Evolutionary conservation across 2,113 vertebrate species (phyloP), one percentile per base, ranked within the genome.

Genomic region (Eulacestoma nigropectus): DNA sequence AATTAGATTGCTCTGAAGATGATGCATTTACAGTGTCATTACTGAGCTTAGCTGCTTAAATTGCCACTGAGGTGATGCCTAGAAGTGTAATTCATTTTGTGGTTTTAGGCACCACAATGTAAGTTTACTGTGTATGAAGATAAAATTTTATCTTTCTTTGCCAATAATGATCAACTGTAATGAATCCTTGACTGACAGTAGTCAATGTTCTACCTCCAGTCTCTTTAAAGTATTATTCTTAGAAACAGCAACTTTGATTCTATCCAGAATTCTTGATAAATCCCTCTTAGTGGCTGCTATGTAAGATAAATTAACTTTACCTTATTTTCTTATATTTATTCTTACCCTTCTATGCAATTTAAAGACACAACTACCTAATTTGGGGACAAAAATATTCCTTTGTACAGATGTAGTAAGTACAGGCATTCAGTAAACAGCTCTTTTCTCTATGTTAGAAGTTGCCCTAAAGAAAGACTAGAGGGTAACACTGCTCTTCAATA

Each of bases 61-160:
- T 76, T 92, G 85, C 35, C 87, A 88, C 75, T 69, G 47, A 95
- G 89, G 89, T 94, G 72, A 88, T 92, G 59, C 53, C 46, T 86
- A 57, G 90, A 77, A 86, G 42, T 93, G 85, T 88, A 93, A 96
- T 90, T 90, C 76, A 84, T 92, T 95, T 92, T 77, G 68, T 47
- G 68, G 47, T 74, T 96, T 94, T 89, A 84, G 79, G 79, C 47
- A 70, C 44, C 2, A 11, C 50, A 42, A n/a, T 92, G 89, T 92
- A 72, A 90, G 72, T 93, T 94, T 88, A 88, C 63, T 62, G 75
- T 67, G 50, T 72, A 74, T 81, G 83, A 92, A 89, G 89, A 90
- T 84, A 96, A 95, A 93, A 89, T 95, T 83, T 90, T 88, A 90
- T 95, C 55, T 87, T 79, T 89, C 30, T 89, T 64, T 85, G 41